Base-by-base conservation (phyloP, 2,888 invertebrate species). In the Sipha maydis region DNA sequence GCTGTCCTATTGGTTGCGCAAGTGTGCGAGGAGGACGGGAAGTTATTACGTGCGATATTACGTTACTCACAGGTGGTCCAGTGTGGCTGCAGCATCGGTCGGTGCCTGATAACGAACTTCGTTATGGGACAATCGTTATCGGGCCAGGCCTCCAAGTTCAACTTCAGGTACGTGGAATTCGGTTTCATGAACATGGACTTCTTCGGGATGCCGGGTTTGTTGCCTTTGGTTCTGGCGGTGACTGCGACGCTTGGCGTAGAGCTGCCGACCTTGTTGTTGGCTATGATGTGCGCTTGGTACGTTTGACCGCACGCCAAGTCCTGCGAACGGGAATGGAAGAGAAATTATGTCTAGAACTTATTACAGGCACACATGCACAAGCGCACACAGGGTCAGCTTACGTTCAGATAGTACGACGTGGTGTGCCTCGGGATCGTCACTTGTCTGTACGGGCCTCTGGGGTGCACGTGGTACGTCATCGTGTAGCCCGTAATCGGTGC, bases 81-180 rank as follows among this genome's bases (percentile, higher is more conserved):
- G 38, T 83, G 89, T 14, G 82, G 80, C 31, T 88, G 88, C 11
- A 88, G 11, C 88, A 76, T 88, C 8, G 88, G 94, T 84, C 94
- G 93, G 91, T 95, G 95, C 91, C 95, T 95, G 89, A 96, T 92
- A 76, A 95, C 94, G 91, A 95, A 95, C 91, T 94, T 94, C 78
- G 94, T 92, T 89, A 96, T 93, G 0, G 95, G 94, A 90, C 95
- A 95, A 25, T 95, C 95, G 90, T 95, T 95, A 91, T 95, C 95
- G 0, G 95, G 95, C 95, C 96, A 96, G 31, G 94, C 93, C 91
- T 94, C 94, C 89, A 96, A 92, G 89, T 95, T 93, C 28, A 96
- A 92, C 34, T 94, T 92, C 48, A 95, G 93, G 48, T 95, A 94
- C 5, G 95, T 95, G 4, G 95, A 95, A 91, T 95, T 95, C 19